These are phyloP conservation scores for Tinamus major DNA, from an alignment of 2,797 vertebrate species.

Conservation along the genomic window DNA sequence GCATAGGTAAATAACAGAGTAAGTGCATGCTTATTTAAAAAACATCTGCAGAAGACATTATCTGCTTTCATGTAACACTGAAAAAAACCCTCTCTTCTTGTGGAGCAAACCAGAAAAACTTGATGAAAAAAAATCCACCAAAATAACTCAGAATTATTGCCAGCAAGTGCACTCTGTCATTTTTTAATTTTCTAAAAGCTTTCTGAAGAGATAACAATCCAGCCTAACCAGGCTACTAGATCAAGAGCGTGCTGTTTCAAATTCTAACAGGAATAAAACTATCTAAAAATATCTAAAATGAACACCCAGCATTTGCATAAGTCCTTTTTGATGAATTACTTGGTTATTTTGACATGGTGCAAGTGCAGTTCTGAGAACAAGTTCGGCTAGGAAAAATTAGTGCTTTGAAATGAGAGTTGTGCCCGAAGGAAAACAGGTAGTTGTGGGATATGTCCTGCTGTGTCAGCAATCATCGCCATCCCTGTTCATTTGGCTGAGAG, in stretches of 20 bases:
- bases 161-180: not conserved
- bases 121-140: not conserved
- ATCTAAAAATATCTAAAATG: not conserved
- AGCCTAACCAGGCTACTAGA: not conserved
- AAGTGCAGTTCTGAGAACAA: not conserved
- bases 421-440: not conserved
- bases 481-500: not conserved
- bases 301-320: not conserved
- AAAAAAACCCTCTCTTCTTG: constrained; percentile 9
- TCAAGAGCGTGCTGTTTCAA: constrained; percentile 1
- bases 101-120: constrained; percentile 9
- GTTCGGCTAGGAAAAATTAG: not conserved
- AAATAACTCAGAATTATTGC: not conserved
- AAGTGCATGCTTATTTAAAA: not conserved
- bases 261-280: constrained; percentile 23
- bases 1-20: not conserved
- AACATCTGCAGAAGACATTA: not conserved
- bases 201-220: not conserved
- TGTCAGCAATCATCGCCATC: constrained; percentile 7
- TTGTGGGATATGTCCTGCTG: not conserved
- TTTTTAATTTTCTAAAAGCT: not conserved
- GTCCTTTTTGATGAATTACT: not conserved
- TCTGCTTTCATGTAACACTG: not conserved
- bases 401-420: not conserved
- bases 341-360: not conserved